Evolutionary conservation across 1,140 invertebrate species (phyloP).

Genomic region (Lepidurus arcticus): DNA sequence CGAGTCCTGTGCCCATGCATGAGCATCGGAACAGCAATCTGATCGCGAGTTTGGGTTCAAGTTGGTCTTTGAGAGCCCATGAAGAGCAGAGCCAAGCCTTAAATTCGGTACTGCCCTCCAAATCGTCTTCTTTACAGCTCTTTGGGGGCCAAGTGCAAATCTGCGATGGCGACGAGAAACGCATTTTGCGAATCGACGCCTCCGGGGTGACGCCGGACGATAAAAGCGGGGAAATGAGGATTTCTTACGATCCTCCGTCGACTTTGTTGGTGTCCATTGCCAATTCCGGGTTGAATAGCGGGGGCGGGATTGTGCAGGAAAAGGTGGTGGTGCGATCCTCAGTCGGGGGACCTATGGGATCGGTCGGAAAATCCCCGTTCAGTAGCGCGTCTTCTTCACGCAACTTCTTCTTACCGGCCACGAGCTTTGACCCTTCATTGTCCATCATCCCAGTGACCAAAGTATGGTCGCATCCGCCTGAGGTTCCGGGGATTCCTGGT

Average conservation of each 20-base stretch:
- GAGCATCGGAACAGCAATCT: neutral
- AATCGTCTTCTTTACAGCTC: conserved; percentile 53
- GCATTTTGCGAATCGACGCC: conserved; percentile 28
- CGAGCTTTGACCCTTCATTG: conserved; percentile 36
- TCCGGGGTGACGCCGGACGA: conserved; percentile 29
- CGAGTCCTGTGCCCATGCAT: neutral
- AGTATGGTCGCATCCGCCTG: conserved; percentile 45
- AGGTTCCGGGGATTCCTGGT: conserved; percentile 78
- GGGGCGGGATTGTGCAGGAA: conserved; percentile 56
- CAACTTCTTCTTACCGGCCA: neutral
- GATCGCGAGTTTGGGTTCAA: neutral
- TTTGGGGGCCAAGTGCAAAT: conserved; percentile 73
- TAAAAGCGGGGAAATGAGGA: conserved; percentile 25
- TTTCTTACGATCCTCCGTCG: conserved; percentile 34
- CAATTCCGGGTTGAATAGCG: conserved; percentile 64
- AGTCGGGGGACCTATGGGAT: neutral
- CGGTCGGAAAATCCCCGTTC: neutral
- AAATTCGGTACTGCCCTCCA: neutral
- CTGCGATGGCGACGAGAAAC: conserved; percentile 41
- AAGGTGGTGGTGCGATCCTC: too few relatives aligned
- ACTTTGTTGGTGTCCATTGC: conserved; percentile 53
- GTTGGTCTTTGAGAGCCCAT: neutral
- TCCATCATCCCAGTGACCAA: conserved; percentile 48
- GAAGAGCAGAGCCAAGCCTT: neutral
- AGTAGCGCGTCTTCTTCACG: neutral